Evolutionary conservation across 2,888 invertebrate genomes (phyloP).

Genomic region (Oligia fasciuncula): DNA sequence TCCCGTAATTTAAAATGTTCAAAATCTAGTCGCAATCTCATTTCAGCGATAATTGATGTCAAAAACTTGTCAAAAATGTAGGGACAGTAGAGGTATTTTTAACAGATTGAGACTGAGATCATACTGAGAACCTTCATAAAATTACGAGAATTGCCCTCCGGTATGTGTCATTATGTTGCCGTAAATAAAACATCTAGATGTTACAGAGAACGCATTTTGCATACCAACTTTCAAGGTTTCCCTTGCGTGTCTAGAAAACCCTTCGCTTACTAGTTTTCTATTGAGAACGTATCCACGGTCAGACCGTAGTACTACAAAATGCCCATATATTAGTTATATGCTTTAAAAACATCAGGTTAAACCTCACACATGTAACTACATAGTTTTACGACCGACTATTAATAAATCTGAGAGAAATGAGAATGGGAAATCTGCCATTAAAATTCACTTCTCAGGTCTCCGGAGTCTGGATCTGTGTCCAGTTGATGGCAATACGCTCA

Average conservation of each 20-base stretch:
- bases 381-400: background rate
- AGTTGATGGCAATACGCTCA: background rate
- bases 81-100: too few relatives aligned
- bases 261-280: background rate
- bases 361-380: background rate
- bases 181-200: background rate
- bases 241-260: background rate
- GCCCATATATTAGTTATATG: too few relatives aligned
- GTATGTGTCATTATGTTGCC: background rate
- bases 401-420: background rate
- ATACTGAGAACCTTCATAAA: too few relatives aligned
- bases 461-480: background rate
- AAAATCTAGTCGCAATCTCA: too few relatives aligned
- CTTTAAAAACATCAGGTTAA: background rate
- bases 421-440: too few relatives aligned
- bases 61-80: too few relatives aligned
- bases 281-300: background rate
- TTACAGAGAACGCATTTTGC: constrained; percentile 12
- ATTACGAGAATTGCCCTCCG: too few relatives aligned
- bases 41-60: too few relatives aligned
- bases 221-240: background rate
- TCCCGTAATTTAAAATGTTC: too few relatives aligned
- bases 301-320: background rate
- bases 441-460: background rate
- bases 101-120: too few relatives aligned